Evolutionary conservation across 2,797 vertebrate species (phyloP), one percentile per base, ranked within the genome.

Genomic region (Molossus alvarezi): DNA sequence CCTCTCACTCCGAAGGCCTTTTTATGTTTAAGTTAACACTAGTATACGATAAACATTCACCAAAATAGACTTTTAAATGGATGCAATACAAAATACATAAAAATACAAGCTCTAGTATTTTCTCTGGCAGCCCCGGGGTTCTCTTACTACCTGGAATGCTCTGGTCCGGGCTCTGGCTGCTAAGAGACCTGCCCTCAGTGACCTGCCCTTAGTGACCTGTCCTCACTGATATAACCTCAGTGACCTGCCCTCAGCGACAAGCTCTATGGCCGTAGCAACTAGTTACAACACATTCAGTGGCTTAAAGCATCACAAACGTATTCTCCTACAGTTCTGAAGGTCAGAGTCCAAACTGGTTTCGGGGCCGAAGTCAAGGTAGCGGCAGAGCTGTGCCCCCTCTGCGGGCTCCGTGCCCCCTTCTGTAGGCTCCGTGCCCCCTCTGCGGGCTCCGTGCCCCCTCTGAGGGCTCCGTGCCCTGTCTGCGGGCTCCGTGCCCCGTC

Each of bases 11-110:
- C 27, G 21, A 80, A 80, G 55, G 55, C 8, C 15, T 58, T 81
- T 71, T 53, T 76, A n/a, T 80, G 18, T 80, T 80, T 80, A 80
- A 60, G 33, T 60, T 41, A 80, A 80, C 77, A 45, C 65, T 73
- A 33, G 2, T 29, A 4, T 67, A 53, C 25, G 23, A 58, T 15
- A 25, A 45, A 29, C 48, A 41, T 1, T 72, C 48, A 48, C 29
- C 33, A 71, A 80, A 55, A 60, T 17, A 58, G 58, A 67, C 25
- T 17, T 60, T 80, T 37, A 41, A 72, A 57, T 75, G 29, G 20
- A 57, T 75, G 67, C 20, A 33, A 25, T 80, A 45, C 27, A n/a
- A 57, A 18, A 14, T 6, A 55, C 58, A 55, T 33, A 53, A 45
- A 62, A 82, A 75, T 65, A 18, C n/a, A 81, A 27, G 65, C 53